Evolutionary conservation across 1,140 invertebrate species (phyloP), one percentile per base, ranked within the genome.

Genomic region (Pseudomyrmex sp.): DNA sequence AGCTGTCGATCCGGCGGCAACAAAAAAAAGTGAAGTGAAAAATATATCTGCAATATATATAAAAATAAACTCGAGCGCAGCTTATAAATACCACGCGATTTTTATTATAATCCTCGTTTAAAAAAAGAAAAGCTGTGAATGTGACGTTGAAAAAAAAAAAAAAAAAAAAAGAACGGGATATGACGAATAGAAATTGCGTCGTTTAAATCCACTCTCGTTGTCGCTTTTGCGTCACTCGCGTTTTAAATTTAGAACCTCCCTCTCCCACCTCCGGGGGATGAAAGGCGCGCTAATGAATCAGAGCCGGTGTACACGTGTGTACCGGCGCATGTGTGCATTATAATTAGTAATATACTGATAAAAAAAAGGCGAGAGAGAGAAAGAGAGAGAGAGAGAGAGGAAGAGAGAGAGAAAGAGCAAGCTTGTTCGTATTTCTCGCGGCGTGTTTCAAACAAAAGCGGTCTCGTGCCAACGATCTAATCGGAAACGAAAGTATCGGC

Each of bases 261-360:
- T 18, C 18, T 0, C 18, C 18, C 18, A 59, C 54, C 3, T 12
- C 20, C 46, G 46, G 59, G 54, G 35, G 66, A 80, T 80, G 76
- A 80, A 80, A 80, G 63, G 54, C 54, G 4, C 63, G 5, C 23
- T 79, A 80, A 80, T 80, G 76, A 80, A 72, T 80, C 66, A 70
- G 35, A 35, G 13, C 46, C 54, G 3, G 23, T 59, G 35, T 79
- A 26, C 52, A 69, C 35, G 63, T 70, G 63, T 66, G 18, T 18
- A 70, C 23, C 59, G 59, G 18, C 20, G 35, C 20, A n/a, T 35
- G 23, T 46, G n/a, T 59, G 10, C 7, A 58, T 80, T 70, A 59
- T 59, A 80, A 80, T 80, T 70, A 80, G 15, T 50, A 61, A 59
- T 59, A 50, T 70, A 48, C 59, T 54, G 54, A 70, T 48, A 35